phyloP scores from a whole-genome alignment of 2,113 vertebrate species.

The Engraulis encrasicolus region DNA sequence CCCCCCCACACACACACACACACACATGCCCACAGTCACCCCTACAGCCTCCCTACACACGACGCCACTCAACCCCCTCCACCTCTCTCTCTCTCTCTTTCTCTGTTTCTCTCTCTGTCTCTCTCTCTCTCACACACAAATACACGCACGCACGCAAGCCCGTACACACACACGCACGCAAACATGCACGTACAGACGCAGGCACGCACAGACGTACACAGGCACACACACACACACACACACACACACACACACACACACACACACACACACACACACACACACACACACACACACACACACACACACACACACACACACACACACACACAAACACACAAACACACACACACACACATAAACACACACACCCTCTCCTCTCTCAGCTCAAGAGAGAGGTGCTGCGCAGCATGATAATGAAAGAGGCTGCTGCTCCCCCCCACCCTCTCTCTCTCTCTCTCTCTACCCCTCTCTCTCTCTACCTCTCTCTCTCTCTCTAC shows the following conservation, averaged over 20 bases:
- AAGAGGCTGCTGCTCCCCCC: too few species aligned
- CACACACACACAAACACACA: neutral
- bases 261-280: neutral
- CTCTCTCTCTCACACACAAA: too few species aligned
- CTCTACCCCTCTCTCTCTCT: too few species aligned
- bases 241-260: neutral
- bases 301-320: neutral
- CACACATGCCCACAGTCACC: neutral
- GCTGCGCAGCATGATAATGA: too few species aligned
- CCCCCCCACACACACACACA: conserved; percentile 3
- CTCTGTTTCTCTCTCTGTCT: too few species aligned
- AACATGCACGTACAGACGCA: neutral
- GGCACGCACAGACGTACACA: neutral
- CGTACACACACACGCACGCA: too few species aligned
- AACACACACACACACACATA: neutral
- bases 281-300: conserved; percentile 9
- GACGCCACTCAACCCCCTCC: too few species aligned
- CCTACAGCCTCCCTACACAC: too few species aligned
- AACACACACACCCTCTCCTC: neutral
- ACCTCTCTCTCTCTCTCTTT: too few species aligned
- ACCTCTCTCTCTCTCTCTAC: too few species aligned
- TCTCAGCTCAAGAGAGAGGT: conserved; percentile 60
- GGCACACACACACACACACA: neutral
- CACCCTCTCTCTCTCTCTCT: too few species aligned
- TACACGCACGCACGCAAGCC: too few species aligned